Evolutionary conservation across 2,113 vertebrate genomes (phyloP).

Genomic region (Lophotis ruficrista): DNA sequence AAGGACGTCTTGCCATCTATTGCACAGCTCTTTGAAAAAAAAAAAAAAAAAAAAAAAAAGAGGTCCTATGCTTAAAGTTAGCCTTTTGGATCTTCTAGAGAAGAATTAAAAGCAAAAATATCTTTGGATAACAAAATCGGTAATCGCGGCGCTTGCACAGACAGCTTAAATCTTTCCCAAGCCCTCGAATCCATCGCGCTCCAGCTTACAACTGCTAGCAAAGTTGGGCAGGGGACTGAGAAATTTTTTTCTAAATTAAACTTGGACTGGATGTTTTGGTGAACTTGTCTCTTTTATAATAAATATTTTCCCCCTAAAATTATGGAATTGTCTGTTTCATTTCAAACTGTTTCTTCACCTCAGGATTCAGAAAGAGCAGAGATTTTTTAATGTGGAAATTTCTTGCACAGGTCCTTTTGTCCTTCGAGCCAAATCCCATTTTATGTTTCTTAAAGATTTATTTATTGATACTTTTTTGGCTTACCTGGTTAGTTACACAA

Average conservation of each 20-base stretch:
- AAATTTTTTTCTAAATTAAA: constrained; percentile 33
- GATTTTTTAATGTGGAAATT: constrained; percentile 83
- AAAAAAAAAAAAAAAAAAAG: too few species aligned
- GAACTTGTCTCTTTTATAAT: constrained; percentile 71
- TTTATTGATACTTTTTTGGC: constrained; percentile 73
- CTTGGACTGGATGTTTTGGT: constrained; percentile 69
- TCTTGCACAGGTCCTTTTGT: constrained; percentile 57
- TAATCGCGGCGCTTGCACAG: fast-evolving
- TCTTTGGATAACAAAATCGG: neutral
- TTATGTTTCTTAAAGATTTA: constrained; percentile 71
- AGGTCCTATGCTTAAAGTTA: neutral
- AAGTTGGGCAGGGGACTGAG: neutral
- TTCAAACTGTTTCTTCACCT: constrained; percentile 69
- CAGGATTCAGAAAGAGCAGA: constrained; percentile 64
- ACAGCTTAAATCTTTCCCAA: neutral
- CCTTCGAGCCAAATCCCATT: constrained; percentile 71
- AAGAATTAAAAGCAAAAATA: neutral
- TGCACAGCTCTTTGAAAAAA: neutral
- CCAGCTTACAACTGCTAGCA: constrained; percentile 17
- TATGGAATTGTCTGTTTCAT: constrained; percentile 75
- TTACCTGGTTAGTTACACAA: constrained; percentile 70
- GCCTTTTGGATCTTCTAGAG: neutral
- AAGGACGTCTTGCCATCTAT: neutral
- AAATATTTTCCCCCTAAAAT: constrained; percentile 77
- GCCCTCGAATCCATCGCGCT: neutral